Percentiles rank a stretch among this genome's conserved stretches.
phyloP scores from a whole-genome alignment of 1,140 invertebrate species.

The Tetraneura akinire region DNA sequence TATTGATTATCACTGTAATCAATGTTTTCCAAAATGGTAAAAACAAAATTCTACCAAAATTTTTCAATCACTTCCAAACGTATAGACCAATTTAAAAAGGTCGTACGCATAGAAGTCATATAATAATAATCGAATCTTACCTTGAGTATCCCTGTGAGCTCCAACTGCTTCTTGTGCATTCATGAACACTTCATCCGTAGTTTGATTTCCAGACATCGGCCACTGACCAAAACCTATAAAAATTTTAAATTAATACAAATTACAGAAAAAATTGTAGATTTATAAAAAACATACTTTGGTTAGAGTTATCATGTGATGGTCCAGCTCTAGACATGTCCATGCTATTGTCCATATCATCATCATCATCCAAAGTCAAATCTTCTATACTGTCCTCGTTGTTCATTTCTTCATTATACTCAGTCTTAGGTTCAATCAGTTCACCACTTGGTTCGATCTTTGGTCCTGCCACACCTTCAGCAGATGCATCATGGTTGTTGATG shows the following conservation, averaged over 20 bases:
- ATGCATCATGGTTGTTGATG: slow-evolving; percentile 50
- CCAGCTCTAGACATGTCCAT: slow-evolving; percentile 61
- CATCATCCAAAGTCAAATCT: slow-evolving; percentile 79
- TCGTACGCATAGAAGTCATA: background rate
- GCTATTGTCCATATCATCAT: slow-evolving; percentile 66
- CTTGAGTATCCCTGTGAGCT: slow-evolving; percentile 76
- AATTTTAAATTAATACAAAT: background rate
- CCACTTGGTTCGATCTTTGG: slow-evolving; percentile 55
- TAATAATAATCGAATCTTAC: slow-evolving; percentile 62
- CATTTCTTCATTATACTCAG: slow-evolving; percentile 72
- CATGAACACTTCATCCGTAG: slow-evolving; percentile 70
- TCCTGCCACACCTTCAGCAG: slow-evolving; percentile 52
- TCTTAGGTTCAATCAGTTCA: slow-evolving; percentile 66
- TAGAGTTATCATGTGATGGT: slow-evolving; percentile 62
- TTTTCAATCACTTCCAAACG: slow-evolving; percentile 11
- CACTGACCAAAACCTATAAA: slow-evolving; percentile 64
- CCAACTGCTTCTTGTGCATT: slow-evolving; percentile 69
- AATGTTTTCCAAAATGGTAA: background rate
- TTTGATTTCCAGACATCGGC: slow-evolving; percentile 62
- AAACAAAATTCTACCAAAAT: slow-evolving; percentile 35
- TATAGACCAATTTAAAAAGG: background rate
- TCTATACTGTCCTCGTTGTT: slow-evolving; percentile 75
- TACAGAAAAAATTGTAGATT: background rate
- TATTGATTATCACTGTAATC: slow-evolving; percentile 12
- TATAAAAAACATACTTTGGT: slow-evolving; percentile 61